Conservation (phyloP, 1,140 invertebrate genomes). For the Trichonephila clavata region DNA sequence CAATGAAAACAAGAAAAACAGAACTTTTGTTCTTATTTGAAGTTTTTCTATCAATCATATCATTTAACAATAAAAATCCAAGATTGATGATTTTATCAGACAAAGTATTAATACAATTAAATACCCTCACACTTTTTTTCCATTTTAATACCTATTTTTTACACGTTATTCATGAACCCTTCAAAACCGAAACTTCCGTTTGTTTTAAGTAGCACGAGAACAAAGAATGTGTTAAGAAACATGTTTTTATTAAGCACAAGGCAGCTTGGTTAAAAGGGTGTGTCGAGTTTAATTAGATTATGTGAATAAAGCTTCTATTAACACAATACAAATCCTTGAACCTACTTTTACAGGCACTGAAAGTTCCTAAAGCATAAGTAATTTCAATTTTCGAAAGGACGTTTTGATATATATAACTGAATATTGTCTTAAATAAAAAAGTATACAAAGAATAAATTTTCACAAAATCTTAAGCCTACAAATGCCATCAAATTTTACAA, state of each 20-base stretch:
- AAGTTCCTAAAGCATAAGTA: not conserved
- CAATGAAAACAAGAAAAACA: too few species aligned
- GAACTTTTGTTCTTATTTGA: too few species aligned
- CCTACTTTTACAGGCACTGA: not conserved
- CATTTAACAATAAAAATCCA: too few species aligned
- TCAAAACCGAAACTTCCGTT: not conserved
- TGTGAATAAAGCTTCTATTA: not conserved
- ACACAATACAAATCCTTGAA: slow-evolving; percentile 4
- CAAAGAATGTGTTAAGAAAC: not conserved
- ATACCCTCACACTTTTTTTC: not conserved
- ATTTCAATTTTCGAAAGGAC: not conserved
- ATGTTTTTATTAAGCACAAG: slow-evolving; percentile 18
- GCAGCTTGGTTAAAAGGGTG: slow-evolving; percentile 25
- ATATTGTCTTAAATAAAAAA: too few species aligned
- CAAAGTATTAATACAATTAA: too few species aligned
- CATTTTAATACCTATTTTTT: not conserved
- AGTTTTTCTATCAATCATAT: too few species aligned
- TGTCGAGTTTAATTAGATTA: slow-evolving; percentile 29
- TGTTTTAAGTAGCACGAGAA: slow-evolving; percentile 1
- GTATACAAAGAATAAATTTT: too few species aligned
- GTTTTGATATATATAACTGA: not conserved
- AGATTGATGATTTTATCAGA: too few species aligned
- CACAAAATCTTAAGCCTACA: too few species aligned
- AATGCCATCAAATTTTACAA: too few species aligned
- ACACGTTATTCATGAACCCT: not conserved